Conservation (phyloP, 2,797 vertebrate genomes). For the Cyprinodon diabolis region DNA sequence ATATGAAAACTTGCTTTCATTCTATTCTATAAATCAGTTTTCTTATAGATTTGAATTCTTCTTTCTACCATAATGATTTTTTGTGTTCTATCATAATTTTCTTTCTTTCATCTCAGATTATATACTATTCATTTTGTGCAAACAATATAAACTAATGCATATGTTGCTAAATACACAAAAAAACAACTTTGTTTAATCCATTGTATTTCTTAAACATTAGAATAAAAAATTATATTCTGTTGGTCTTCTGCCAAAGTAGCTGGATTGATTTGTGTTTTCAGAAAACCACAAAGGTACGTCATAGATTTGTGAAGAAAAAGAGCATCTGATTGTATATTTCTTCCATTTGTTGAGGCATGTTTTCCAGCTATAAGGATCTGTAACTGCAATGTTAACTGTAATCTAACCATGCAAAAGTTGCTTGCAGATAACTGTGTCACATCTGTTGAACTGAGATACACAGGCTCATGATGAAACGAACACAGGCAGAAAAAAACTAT, state of each 20-base stretch:
- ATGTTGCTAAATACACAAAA: background rate
- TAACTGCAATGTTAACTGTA: background rate
- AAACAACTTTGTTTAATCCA: background rate
- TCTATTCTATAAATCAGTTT: background rate
- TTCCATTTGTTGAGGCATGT: slow-evolving; percentile 5
- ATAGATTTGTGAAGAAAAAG: slow-evolving; percentile 29
- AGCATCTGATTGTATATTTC: background rate
- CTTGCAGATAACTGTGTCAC: background rate
- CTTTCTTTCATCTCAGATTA: background rate
- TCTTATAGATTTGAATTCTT: background rate
- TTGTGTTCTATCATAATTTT: background rate
- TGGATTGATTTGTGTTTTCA: slow-evolving; percentile 44
- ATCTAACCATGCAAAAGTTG: background rate
- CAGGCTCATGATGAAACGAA: background rate
- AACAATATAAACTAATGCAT: background rate
- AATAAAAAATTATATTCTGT: no score
- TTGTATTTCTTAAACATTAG: background rate
- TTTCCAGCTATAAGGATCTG: background rate
- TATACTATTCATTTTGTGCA: background rate
- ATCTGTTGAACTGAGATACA: background rate
- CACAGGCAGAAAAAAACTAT: slow-evolving; percentile 15
- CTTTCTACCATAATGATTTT: background rate
- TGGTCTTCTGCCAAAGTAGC: no score
- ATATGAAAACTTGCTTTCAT: background rate
- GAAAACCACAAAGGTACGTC: slow-evolving; percentile 38